phyloP scores from a whole-genome alignment of 35 echinoderm and acorn worm genomes.

The Heliocidaris tuberculata region DNA sequence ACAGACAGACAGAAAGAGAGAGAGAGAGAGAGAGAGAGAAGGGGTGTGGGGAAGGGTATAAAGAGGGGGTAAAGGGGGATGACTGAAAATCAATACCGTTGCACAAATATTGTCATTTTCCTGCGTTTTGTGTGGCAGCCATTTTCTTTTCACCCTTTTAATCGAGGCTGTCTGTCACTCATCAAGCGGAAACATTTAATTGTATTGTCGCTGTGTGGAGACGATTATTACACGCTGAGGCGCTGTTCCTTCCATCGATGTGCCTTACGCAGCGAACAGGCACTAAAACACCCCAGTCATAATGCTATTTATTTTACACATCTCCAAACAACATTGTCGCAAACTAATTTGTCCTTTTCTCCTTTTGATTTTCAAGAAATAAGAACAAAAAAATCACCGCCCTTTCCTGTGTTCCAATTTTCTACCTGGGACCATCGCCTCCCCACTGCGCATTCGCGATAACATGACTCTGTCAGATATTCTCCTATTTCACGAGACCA shows the following conservation, averaged over 20 bases:
- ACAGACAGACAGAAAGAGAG: neutral
- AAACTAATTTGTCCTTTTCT: neutral
- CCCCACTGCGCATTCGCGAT: neutral
- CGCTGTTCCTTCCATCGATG: neutral
- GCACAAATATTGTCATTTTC: constrained; percentile 35
- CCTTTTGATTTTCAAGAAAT: neutral
- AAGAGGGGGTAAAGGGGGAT: neutral
- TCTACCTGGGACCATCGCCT: neutral
- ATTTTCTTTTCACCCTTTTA: neutral
- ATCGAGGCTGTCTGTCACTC: constrained; percentile 18
- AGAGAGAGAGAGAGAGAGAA: neutral
- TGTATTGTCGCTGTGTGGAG: constrained; percentile 7
- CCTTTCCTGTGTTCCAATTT: neutral
- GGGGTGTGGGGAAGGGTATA: neutral
- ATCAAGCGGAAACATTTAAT: constrained; percentile 30
- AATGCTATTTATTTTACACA: constrained; percentile 28
- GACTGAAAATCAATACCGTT: constrained; percentile 39
- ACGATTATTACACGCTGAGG: neutral
- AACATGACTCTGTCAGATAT: neutral
- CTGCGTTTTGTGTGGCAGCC: constrained; percentile 13
- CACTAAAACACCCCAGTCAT: neutral
- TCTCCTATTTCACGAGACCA: constrained; percentile 5
- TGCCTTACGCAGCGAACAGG: neutral
- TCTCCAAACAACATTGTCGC: constrained; percentile 32
- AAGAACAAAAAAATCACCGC: neutral